Conservation (phyloP, 2,797 vertebrate species). For the Aphelocoma californica region DNA sequence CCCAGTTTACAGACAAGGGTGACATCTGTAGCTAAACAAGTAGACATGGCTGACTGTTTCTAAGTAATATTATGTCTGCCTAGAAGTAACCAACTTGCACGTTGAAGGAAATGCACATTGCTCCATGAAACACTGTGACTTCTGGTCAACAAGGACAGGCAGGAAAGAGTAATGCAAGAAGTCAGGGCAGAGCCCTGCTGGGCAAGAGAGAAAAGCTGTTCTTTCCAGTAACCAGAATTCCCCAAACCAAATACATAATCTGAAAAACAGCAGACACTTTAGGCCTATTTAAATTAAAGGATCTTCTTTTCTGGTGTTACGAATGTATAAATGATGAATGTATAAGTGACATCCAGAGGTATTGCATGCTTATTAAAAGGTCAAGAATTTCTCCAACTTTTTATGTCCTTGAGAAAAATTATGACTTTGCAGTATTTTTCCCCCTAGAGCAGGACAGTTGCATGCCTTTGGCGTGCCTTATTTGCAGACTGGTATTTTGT, state of each 20-base stretch:
- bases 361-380: background rate
- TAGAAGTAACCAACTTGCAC: background rate
- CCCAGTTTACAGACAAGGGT: background rate
- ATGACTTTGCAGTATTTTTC: background rate
- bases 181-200: background rate
- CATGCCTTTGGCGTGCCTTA: conserved; percentile 29
- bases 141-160: background rate
- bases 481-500: conserved; percentile 8
- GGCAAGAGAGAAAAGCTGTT: background rate
- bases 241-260: background rate
- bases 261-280: background rate
- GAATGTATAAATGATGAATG: background rate
- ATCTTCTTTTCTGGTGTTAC: background rate
- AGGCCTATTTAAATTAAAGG: background rate
- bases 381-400: background rate
- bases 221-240: background rate
- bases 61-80: background rate
- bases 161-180: background rate
- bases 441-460: background rate
- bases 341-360: background rate
- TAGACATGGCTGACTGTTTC: background rate
- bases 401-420: background rate
- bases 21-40: background rate
- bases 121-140: background rate
- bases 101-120: background rate